phyloP scores from a whole-genome alignment of 2,888 invertebrate species.

The Uloborus plumipes region DNA sequence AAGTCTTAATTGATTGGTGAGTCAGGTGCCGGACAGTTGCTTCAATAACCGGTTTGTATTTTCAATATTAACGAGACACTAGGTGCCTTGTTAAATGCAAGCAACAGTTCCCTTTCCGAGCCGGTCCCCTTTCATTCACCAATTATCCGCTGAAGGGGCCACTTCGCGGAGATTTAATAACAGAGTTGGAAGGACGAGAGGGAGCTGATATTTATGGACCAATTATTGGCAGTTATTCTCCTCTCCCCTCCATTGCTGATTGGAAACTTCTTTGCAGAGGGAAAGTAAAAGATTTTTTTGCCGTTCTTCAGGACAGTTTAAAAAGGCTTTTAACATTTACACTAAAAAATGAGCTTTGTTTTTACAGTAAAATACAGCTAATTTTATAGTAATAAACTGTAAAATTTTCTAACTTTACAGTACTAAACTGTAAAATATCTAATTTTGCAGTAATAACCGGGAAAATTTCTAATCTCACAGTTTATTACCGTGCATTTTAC shows the following conservation, averaged over 20 bases:
- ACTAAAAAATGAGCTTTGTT: no score
- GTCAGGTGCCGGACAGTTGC: background rate
- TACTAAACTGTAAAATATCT: no score
- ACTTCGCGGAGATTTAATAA: constrained; percentile 63
- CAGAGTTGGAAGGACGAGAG: constrained; percentile 36
- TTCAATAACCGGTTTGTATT: constrained; percentile 30
- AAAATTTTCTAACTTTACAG: no score
- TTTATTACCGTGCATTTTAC: no score
- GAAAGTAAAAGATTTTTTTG: no score
- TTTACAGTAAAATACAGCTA: no score
- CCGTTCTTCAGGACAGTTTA: no score
- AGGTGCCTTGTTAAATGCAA: constrained; percentile 51
- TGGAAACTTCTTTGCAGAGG: background rate
- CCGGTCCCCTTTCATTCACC: constrained; percentile 54
- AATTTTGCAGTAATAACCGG: no score
- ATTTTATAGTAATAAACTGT: no score
- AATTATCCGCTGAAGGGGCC: constrained; percentile 59
- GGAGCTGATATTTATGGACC: constrained; percentile 65
- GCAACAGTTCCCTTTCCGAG: constrained; percentile 39
- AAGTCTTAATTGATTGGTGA: background rate
- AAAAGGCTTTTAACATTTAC: no score
- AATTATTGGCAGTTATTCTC: constrained; percentile 59
- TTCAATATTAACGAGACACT: constrained; percentile 45
- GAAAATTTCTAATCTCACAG: no score
- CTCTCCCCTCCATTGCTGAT: constrained; percentile 1